Evolutionary conservation across 1,140 invertebrate genomes (phyloP).

Genomic region (Bombus sibiricus): DNA sequence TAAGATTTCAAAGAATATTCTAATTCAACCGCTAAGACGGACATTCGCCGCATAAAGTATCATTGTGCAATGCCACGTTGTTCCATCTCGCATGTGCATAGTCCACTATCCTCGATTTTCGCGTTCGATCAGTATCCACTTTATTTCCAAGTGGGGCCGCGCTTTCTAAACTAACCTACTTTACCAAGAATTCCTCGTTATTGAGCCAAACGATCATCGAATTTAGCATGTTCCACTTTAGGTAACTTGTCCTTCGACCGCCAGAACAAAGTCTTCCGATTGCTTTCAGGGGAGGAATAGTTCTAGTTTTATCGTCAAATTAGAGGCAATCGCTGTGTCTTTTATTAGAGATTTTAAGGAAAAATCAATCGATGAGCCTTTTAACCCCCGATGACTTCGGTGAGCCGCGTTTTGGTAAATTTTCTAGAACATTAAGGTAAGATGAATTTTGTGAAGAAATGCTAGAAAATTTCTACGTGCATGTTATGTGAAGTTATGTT

Average conservation of each 20-base stretch:
- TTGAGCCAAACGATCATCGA: constrained; percentile 31
- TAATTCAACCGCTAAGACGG: too few relatives aligned
- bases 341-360: not conserved
- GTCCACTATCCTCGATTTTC: not conserved
- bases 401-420: too few relatives aligned
- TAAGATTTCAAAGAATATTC: too few relatives aligned
- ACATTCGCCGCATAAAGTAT: not conserved
- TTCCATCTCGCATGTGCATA: not conserved
- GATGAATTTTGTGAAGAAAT: too few relatives aligned
- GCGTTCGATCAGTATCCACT: not conserved
- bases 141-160: not conserved
- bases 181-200: constrained; percentile 33
- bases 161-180: constrained; percentile 36
- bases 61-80: not conserved
- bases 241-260: not conserved
- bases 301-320: not conserved
- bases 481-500: too few relatives aligned
- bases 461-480: too few relatives aligned
- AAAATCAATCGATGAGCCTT: not conserved
- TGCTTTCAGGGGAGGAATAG: too few relatives aligned
- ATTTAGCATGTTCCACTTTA: constrained; percentile 38
- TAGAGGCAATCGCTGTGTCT: not conserved
- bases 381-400: not conserved
- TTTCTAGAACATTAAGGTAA: too few relatives aligned
- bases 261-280: not conserved